Evolutionary conservation across 2,113 vertebrate species (phyloP).

Genomic region (Nansenia antarctica): DNA sequence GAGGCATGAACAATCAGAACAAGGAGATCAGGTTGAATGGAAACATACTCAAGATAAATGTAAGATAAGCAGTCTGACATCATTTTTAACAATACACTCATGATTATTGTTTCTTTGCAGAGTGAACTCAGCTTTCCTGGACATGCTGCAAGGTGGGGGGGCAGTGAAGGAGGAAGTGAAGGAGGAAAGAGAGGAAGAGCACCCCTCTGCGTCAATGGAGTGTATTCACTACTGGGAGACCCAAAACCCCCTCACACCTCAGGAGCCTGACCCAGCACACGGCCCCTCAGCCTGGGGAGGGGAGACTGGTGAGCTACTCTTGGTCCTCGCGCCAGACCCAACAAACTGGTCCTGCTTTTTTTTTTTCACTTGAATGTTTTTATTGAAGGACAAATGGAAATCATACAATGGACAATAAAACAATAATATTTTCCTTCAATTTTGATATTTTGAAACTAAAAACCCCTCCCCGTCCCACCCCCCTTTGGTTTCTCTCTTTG

Average conservation of each 20-base stretch:
- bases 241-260: conserved; percentile 5
- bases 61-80: background rate
- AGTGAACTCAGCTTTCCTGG: conserved; percentile 83
- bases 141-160: conserved; percentile 69
- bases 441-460: no score
- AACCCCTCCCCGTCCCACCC: no score
- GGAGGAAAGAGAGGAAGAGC: background rate
- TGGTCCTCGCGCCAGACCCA: no score
- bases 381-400: no score
- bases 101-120: conserved; percentile 61
- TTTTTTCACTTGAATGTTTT: no score
- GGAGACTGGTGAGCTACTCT: conserved; percentile 50
- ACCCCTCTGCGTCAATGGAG: background rate
- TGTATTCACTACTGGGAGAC: background rate
- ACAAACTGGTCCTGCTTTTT: no score
- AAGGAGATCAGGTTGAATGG: no score
- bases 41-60: background rate
- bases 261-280: conserved; percentile 24
- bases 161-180: conserved; percentile 30
- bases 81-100: background rate
- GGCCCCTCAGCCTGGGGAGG: conserved; percentile 18
- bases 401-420: no score
- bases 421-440: no score
- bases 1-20: no score
- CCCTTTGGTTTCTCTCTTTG: no score